Percentiles rank a stretch among this genome's conserved stretches.
Evolutionary conservation across 37 sponge, comb jelly and placozoan species (phyloP).

Genomic region (Chondrilla cf. caribensis): DNA sequence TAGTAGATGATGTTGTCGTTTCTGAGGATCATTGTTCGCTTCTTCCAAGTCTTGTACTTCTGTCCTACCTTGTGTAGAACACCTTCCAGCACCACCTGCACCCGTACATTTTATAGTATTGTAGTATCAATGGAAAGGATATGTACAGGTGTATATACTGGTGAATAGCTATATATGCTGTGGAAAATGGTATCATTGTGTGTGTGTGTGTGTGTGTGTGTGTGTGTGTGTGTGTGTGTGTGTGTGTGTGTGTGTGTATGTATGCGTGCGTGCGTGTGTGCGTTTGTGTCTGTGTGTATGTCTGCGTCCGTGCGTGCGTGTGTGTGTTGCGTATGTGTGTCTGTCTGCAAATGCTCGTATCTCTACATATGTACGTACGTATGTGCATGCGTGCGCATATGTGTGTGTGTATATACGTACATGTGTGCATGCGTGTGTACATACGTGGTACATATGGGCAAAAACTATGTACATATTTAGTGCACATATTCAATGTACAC

Average conservation of each 20-base stretch:
- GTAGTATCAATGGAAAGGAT: too few species aligned
- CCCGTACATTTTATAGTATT: too few species aligned
- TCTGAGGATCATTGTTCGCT: constrained; percentile 54
- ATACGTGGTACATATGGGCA: too few species aligned
- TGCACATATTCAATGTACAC: too few species aligned
- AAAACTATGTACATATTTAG: too few species aligned
- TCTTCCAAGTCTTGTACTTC: constrained; percentile 67
- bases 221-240: not conserved
- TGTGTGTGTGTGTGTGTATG: constrained; percentile 17
- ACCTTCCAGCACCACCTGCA: not conserved
- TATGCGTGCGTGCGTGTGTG: not conserved
- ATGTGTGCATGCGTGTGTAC: not conserved
- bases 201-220: not conserved
- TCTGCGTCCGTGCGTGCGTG: too few species aligned
- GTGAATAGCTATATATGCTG: too few species aligned
- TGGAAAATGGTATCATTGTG: not conserved
- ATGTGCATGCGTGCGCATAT: not conserved
- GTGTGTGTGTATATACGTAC: not conserved
- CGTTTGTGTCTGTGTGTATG: not conserved
- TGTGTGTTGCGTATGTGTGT: too few species aligned
- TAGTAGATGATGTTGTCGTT: constrained; percentile 67
- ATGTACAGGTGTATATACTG: too few species aligned
- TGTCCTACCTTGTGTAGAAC: constrained; percentile 60
- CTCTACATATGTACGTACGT: not conserved
- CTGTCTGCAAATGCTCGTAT: not conserved